Evolutionary conservation across 2,113 vertebrate genomes (phyloP).

Genomic region (Platichthys flesus): DNA sequence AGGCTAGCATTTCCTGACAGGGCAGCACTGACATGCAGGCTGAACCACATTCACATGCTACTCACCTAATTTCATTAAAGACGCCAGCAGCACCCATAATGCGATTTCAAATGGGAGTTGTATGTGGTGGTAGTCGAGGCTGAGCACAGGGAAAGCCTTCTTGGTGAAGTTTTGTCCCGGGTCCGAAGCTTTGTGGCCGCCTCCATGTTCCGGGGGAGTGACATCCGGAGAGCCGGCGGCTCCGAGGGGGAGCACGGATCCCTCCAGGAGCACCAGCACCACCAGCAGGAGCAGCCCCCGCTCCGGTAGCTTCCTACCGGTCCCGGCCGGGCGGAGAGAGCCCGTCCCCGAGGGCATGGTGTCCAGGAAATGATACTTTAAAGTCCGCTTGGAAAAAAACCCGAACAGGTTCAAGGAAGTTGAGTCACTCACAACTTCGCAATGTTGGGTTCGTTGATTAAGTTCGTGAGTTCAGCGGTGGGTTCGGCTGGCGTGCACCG

Average conservation of each 20-base stretch:
- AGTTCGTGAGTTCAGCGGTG: neutral
- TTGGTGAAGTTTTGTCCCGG: conserved; percentile 51
- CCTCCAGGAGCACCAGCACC: conserved; percentile 60
- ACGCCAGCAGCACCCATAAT: conserved; percentile 95
- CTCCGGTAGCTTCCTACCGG: conserved; percentile 18
- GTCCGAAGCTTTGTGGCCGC: too few species aligned
- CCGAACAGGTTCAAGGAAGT: neutral
- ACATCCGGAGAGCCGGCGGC: conserved; percentile 64
- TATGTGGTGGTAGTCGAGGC: conserved; percentile 84
- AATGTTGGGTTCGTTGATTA: neutral
- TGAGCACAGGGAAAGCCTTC: conserved; percentile 91
- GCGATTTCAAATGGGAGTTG: conserved; percentile 90
- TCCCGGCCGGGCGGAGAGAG: neutral
- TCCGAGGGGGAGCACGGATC: conserved; percentile 51
- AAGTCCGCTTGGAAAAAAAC: too few species aligned
- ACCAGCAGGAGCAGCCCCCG: conserved; percentile 59
- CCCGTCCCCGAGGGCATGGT: conserved; percentile 15
- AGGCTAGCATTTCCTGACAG: conserved; percentile 24
- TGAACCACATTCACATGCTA: neutral
- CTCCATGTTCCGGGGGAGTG: rapidly evolving
- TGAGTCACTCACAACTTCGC: neutral
- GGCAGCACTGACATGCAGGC: neutral
- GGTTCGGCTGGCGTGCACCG: conserved; percentile 5
- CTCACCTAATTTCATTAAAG: conserved; percentile 97
- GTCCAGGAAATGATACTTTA: neutral